Evolutionary conservation across 92 coral and sea anemone genomes (phyloP).

Genomic region (Epizoanthus rinbou): DNA sequence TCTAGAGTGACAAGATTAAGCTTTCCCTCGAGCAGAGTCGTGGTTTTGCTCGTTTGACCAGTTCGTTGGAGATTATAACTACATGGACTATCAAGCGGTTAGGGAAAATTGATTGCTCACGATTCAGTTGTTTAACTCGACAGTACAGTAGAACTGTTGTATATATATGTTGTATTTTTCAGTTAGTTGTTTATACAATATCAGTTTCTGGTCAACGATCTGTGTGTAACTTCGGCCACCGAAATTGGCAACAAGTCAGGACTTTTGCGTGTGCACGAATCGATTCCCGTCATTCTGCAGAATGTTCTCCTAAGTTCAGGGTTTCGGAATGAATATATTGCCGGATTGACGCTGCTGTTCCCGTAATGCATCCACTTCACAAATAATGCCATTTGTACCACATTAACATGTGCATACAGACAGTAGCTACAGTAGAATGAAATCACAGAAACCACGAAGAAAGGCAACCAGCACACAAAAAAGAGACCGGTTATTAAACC

Average conservation of each 20-base stretch:
- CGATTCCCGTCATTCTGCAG: neutral
- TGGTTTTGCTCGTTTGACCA: too few species aligned
- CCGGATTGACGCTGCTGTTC: slow-evolving; percentile 34
- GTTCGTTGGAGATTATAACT: too few species aligned
- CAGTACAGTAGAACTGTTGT: too few species aligned
- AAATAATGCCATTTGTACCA: slow-evolving; percentile 18
- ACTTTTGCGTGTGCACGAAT: neutral
- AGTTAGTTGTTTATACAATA: too few species aligned
- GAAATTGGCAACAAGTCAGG: neutral
- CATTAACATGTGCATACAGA: slow-evolving; percentile 12
- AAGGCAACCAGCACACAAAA: slow-evolving; percentile 39
- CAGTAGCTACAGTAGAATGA: slow-evolving; percentile 41
- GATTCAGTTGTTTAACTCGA: too few species aligned
- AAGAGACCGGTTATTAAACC: slow-evolving; percentile 33
- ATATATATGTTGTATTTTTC: too few species aligned
- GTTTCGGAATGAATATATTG: slow-evolving; percentile 38
- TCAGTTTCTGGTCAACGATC: too few species aligned
- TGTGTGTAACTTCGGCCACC: too few species aligned
- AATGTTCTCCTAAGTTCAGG: slow-evolving; percentile 36
- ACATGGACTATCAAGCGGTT: too few species aligned
- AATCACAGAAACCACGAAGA: slow-evolving; percentile 34
- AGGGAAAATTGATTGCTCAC: too few species aligned
- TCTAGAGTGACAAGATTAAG: too few species aligned
- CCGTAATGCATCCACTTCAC: slow-evolving; percentile 44
- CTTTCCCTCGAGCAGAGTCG: too few species aligned